phyloP scores from a whole-genome alignment of 2,888 invertebrate genomes.

The Carcina quercana region DNA sequence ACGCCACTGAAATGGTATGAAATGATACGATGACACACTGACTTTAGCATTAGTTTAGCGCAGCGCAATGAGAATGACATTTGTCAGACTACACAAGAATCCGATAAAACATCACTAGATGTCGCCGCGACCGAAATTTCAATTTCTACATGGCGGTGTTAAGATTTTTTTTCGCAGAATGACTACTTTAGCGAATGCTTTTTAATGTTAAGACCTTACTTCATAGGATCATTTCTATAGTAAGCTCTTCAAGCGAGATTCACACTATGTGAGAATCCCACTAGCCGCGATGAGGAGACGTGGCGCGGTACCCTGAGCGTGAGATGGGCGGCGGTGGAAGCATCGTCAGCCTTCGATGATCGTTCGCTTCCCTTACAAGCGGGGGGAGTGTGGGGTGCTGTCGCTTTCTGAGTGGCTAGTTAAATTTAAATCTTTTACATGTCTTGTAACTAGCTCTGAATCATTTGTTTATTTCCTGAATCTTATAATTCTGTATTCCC shows the following conservation, averaged over 20 bases:
- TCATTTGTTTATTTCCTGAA: no score
- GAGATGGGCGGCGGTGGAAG: slow-evolving; percentile 17
- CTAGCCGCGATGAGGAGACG: slow-evolving; percentile 24
- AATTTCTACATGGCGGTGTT: slow-evolving; percentile 39
- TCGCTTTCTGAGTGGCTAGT: slow-evolving; percentile 24
- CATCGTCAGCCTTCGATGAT: slow-evolving; percentile 26
- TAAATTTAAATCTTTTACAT: no score
- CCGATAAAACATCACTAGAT: no score
- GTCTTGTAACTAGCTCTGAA: no score
- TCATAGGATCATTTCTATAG: slow-evolving; percentile 28
- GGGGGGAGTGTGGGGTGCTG: slow-evolving; percentile 21
- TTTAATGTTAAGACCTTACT: slow-evolving; percentile 22
- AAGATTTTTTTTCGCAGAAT: slow-evolving; percentile 25
- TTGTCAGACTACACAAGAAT: no score
- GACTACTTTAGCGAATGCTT: slow-evolving; percentile 23
- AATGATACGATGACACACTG: no score
- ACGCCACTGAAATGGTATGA: no score
- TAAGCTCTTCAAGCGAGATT: slow-evolving; percentile 24
- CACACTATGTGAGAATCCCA: slow-evolving; percentile 20
- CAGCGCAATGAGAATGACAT: no score
- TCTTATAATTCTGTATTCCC: no score
- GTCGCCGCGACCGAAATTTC: slow-evolving; percentile 11
- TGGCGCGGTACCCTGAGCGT: slow-evolving; percentile 78
- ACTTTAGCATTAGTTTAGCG: no score
- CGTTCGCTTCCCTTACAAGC: slow-evolving; percentile 18